Percentiles rank a stretch among this genome's conserved stretches.
Conservation (phyloP, 1,140 invertebrate genomes). For the Neelides sp. region DNA sequence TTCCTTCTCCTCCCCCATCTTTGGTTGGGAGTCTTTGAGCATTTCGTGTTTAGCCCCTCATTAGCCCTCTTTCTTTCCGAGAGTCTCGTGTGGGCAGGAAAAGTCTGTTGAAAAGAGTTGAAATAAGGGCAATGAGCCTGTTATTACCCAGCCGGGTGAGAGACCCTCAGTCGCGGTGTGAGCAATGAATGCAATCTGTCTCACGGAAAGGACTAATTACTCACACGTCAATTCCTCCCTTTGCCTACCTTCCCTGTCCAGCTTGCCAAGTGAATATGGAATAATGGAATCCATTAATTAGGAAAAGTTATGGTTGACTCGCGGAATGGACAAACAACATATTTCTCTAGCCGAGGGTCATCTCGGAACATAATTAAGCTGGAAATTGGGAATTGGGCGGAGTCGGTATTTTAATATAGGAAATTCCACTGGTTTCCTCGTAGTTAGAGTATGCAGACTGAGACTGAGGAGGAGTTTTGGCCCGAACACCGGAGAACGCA, state of each 20-base stretch:
- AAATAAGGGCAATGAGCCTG: neutral
- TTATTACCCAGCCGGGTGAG: neutral
- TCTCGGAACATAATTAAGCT: slow-evolving; percentile 27
- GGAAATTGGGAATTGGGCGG: slow-evolving; percentile 24
- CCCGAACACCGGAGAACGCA: neutral
- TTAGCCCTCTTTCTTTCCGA: neutral
- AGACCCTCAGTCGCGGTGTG: neutral
- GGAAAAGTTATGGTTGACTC: slow-evolving; percentile 16
- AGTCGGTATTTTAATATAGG: slow-evolving; percentile 30
- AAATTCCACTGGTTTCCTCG: slow-evolving; percentile 23
- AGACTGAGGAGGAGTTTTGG: neutral
- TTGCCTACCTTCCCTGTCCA: neutral
- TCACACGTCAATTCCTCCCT: slow-evolving; percentile 23
- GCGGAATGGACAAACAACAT: neutral
- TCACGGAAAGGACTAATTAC: slow-evolving; percentile 28
- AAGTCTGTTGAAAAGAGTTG: neutral
- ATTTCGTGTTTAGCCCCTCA: neutral
- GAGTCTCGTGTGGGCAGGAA: neutral
- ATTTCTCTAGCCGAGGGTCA: slow-evolving; percentile 28
- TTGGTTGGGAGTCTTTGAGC: neutral
- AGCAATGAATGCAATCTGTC: slow-evolving; percentile 25
- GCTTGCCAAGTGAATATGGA: slow-evolving; percentile 1
- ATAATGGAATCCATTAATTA: slow-evolving; percentile 31
- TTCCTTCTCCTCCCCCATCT: neutral
- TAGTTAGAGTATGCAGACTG: neutral